phyloP scores from a whole-genome alignment of 2,797 vertebrate genomes.

The Oreonectes daqikongensis region DNA sequence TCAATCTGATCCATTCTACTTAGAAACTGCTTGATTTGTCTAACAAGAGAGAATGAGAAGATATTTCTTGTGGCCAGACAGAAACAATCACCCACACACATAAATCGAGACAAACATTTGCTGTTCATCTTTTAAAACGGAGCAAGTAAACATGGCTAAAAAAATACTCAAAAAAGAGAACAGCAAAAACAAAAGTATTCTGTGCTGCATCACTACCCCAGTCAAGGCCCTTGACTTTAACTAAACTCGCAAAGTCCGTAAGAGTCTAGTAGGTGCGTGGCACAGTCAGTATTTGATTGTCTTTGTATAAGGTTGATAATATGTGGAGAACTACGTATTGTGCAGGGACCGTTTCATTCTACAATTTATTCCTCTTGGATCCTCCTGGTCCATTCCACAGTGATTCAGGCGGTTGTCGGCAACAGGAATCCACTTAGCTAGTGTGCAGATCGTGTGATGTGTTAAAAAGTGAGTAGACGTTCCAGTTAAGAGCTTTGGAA shows the following conservation, averaged over 20 bases:
- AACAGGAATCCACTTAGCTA: constrained; percentile 16
- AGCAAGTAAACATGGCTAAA: constrained; percentile 50
- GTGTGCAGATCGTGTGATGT: background rate
- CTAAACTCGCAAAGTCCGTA: constrained; percentile 11
- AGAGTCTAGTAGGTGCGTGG: constrained; percentile 13
- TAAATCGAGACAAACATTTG: constrained; percentile 27
- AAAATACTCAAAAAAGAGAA: constrained; percentile 23
- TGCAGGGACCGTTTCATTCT: constrained; percentile 33
- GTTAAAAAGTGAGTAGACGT: constrained; percentile 4
- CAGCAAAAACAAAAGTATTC: constrained; percentile 26
- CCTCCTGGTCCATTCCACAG: constrained; percentile 23
- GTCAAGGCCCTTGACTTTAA: constrained; percentile 9
- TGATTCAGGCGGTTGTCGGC: background rate
- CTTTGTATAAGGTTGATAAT: constrained; percentile 37
- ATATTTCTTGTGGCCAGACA: constrained; percentile 19
- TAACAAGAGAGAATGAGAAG: background rate
- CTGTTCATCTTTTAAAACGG: constrained; percentile 33
- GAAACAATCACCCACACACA: constrained; percentile 22
- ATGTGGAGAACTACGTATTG: constrained; percentile 19
- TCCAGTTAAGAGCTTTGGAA: constrained; percentile 12
- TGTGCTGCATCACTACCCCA: constrained; percentile 50
- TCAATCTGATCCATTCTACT: background rate
- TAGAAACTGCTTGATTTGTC: background rate
- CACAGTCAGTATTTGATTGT: constrained; percentile 56
- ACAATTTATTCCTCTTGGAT: background rate